Percentiles rank a stretch among this genome's conserved stretches.
Evolutionary conservation across 2,888 invertebrate species (phyloP).

Genomic region (Acleris laterana): DNA sequence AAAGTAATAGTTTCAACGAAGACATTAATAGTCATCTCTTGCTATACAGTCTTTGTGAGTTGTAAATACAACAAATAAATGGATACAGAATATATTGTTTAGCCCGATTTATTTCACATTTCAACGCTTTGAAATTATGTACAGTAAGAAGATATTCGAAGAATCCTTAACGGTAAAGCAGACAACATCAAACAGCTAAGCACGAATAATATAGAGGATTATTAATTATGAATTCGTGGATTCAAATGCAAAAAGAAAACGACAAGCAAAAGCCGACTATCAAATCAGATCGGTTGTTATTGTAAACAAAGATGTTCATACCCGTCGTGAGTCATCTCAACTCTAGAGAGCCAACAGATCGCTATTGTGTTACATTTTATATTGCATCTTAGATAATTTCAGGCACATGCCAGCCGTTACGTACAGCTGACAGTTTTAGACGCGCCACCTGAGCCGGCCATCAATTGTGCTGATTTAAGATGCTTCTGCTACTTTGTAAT

Average conservation of each 20-base stretch:
- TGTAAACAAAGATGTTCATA: neutral
- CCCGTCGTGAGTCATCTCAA: neutral
- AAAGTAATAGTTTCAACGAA: slow-evolving; percentile 52
- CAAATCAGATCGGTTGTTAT: neutral
- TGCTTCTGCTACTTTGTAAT: slow-evolving; percentile 54
- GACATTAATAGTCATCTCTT: slow-evolving; percentile 60
- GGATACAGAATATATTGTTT: slow-evolving; percentile 38
- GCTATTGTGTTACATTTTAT: slow-evolving; percentile 17
- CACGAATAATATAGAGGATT: too few species aligned
- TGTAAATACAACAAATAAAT: slow-evolving; percentile 68
- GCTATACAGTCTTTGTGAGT: slow-evolving; percentile 55
- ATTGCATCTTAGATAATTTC: slow-evolving; percentile 34
- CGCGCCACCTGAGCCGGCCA: slow-evolving; percentile 55
- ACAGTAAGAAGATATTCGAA: too few species aligned
- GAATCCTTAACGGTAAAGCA: too few species aligned
- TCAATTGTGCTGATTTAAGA: slow-evolving; percentile 61
- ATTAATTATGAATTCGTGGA: too few species aligned
- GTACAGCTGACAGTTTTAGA: slow-evolving; percentile 46
- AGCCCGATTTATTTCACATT: neutral
- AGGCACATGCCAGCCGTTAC: slow-evolving; percentile 41
- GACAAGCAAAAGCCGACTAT: too few species aligned
- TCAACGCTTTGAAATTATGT: neutral
- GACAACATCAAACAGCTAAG: too few species aligned
- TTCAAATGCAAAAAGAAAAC: too few species aligned
- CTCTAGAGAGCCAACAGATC: neutral